Evolutionary conservation across 2,888 invertebrate species (phyloP).

Genomic region (Leptinotarsa peninsularis): DNA sequence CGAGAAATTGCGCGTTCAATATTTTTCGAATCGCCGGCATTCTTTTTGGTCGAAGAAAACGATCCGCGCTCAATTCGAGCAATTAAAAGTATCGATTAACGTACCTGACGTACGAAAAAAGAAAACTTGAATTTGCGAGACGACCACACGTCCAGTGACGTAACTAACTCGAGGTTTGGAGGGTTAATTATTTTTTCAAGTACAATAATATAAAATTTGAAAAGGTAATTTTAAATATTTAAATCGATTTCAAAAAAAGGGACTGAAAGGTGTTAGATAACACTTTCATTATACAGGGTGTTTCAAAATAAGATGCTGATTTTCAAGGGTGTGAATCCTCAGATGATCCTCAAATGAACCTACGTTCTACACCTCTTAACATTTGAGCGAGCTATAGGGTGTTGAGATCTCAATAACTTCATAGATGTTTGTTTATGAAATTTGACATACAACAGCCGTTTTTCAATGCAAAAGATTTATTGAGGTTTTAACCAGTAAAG

Average conservation of each 20-base stretch:
- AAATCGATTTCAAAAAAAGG: not conserved
- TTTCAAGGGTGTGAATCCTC: too few species aligned
- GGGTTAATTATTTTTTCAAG: not conserved
- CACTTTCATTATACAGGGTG: too few species aligned
- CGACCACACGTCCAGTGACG: not conserved
- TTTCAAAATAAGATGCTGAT: too few species aligned
- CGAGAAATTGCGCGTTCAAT: slow-evolving; percentile 3
- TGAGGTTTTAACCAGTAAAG: too few species aligned
- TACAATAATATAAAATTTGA: not conserved
- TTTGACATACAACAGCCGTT: too few species aligned
- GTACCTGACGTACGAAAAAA: not conserved
- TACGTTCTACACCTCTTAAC: too few species aligned
- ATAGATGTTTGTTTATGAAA: too few species aligned
- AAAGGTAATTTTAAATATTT: not conserved
- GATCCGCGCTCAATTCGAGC: not conserved
- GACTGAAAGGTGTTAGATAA: too few species aligned
- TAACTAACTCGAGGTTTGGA: not conserved
- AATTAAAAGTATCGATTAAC: slow-evolving; percentile 17
- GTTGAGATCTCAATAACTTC: too few species aligned
- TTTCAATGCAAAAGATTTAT: too few species aligned
- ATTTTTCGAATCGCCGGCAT: not conserved
- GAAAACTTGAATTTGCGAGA: not conserved
- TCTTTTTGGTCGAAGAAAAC: not conserved
- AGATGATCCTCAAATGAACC: too few species aligned
- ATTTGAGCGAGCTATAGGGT: too few species aligned